phyloP scores from a whole-genome alignment of 35 echinoderm and acorn worm species.

The Apostichopus californicus region DNA sequence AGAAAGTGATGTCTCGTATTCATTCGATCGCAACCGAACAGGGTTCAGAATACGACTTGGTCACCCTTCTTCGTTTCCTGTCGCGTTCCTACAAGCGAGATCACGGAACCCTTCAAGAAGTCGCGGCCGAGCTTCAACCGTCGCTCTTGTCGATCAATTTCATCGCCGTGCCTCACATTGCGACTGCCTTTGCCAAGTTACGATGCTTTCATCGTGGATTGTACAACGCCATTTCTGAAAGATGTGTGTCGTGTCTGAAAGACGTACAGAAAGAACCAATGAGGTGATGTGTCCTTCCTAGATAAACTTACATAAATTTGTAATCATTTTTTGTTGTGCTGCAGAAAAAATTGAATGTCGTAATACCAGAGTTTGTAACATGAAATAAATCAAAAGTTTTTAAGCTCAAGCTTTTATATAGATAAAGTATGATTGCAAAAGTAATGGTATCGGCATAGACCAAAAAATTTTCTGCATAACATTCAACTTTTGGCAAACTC shows the following conservation, averaged over 20 bases:
- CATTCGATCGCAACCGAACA: not conserved
- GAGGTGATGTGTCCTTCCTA: not conserved
- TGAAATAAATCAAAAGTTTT: too few relatives aligned
- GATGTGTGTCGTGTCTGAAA: not conserved
- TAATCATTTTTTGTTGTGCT: too few relatives aligned
- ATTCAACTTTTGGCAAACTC: too few relatives aligned
- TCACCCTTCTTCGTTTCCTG: conserved; percentile 18
- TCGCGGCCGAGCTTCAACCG: not conserved
- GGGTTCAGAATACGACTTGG: not conserved
- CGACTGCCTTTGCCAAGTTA: conserved; percentile 24
- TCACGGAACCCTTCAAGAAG: conserved; percentile 10
- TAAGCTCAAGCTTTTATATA: too few relatives aligned
- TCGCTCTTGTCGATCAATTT: not conserved
- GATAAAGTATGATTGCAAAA: too few relatives aligned
- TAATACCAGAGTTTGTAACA: too few relatives aligned
- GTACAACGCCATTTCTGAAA: conserved; percentile 32
- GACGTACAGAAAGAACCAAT: not conserved
- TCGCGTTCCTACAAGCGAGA: conserved; percentile 26
- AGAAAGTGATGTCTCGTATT: too few relatives aligned
- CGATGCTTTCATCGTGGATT: conserved; percentile 46
- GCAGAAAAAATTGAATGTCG: too few relatives aligned
- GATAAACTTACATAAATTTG: too few relatives aligned
- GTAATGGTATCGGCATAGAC: too few relatives aligned
- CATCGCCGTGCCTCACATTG: conserved; percentile 39
- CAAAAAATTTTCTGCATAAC: too few relatives aligned